A percentile compares a stretch with the other conserved stretches of the same genome.
Conservation (phyloP, 2,797 vertebrate genomes). For the Gymnothorax javanicus region DNA sequence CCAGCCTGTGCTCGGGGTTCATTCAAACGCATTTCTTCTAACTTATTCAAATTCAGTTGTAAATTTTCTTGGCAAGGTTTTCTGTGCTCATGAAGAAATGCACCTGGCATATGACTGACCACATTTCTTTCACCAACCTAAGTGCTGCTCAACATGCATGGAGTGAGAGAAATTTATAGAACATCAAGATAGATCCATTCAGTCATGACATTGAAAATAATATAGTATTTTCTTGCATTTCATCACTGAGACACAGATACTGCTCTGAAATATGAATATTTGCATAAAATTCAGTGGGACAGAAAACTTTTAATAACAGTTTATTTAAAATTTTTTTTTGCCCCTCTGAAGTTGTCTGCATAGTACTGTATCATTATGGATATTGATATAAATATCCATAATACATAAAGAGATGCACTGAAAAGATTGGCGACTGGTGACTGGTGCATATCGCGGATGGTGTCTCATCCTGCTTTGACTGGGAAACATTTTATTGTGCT, state of each 20-base stretch:
- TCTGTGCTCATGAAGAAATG: neutral
- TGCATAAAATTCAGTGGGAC: neutral
- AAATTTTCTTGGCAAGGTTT: neutral
- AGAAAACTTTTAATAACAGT: neutral
- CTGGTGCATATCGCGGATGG: neutral
- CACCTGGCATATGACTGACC: neutral
- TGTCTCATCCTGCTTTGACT: neutral
- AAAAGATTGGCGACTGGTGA: neutral
- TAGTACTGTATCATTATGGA: too few species aligned
- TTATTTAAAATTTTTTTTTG: too few species aligned
- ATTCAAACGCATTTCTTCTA: neutral
- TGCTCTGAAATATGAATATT: neutral
- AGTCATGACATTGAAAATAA: neutral
- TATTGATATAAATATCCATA: too few species aligned
- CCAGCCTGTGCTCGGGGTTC: neutral
- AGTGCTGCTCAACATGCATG: neutral
- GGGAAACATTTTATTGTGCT: neutral
- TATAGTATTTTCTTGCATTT: neutral
- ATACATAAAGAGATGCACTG: too few species aligned
- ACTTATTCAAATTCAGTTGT: neutral
- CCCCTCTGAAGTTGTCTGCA: too few species aligned
- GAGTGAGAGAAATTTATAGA: neutral
- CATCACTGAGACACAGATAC: neutral
- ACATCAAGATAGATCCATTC: neutral
- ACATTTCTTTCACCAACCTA: neutral